These are phyloP conservation scores for Scelioninae gen. 2 DNA, from an alignment of 2,888 invertebrate species.

Conservation along the genomic window DNA sequence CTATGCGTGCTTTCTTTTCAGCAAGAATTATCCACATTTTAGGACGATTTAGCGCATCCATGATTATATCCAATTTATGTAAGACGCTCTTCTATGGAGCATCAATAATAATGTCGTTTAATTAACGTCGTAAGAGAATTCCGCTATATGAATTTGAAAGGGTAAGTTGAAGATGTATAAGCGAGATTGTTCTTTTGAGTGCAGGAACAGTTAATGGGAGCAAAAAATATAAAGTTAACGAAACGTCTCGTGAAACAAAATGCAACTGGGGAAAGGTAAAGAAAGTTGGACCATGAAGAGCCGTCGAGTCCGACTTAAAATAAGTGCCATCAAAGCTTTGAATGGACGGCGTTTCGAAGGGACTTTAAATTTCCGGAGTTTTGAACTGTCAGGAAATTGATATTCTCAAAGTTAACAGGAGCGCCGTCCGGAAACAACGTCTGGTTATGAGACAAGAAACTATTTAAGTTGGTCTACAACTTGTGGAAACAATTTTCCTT, in stretches of 20 bases:
- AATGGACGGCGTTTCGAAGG: slow-evolving; percentile 40
- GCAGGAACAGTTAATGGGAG: not conserved
- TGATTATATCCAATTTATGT: no score
- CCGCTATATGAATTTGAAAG: not conserved
- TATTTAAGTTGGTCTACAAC: slow-evolving; percentile 38
- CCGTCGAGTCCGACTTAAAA: slow-evolving; percentile 30
- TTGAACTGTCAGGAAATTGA: slow-evolving; percentile 52
- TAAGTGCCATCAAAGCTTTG: slow-evolving; percentile 45
- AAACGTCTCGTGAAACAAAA: slow-evolving; percentile 33
- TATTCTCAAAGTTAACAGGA: slow-evolving; percentile 42
- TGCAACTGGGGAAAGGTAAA: slow-evolving; percentile 35
- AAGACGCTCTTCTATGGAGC: no score
- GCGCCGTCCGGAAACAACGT: slow-evolving; percentile 30
- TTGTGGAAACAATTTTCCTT: slow-evolving; percentile 47
- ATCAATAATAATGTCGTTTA: no score
- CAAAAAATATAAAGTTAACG: slow-evolving; percentile 17
- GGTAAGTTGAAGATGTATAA: not conserved
- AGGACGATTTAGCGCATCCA: no score
- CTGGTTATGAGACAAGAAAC: slow-evolving; percentile 35
- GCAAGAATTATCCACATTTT: no score
- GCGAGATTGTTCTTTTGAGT: slow-evolving; percentile 22
- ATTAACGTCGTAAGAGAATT: not conserved
- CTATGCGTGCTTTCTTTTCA: no score
- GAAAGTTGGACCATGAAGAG: slow-evolving; percentile 16
- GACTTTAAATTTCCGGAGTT: slow-evolving; percentile 56